Conservation (phyloP, 2,888 invertebrate genomes). For the Bibio marci region DNA sequence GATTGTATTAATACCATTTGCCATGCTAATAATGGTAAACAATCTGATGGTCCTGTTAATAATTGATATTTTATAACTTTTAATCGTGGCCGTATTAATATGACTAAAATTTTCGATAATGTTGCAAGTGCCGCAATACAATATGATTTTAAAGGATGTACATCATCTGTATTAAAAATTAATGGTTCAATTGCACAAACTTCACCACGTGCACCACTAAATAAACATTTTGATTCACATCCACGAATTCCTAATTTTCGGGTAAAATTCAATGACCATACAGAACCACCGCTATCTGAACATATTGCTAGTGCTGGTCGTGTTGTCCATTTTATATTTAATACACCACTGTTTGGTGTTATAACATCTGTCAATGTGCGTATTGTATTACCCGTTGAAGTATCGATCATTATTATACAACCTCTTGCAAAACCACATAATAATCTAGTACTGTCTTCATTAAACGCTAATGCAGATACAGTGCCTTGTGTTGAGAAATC, state of each 20-base stretch:
- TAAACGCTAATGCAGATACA: conserved; percentile 70
- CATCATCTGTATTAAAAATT: conserved; percentile 26
- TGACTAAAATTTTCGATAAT: conserved; percentile 63
- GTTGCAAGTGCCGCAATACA: conserved; percentile 86
- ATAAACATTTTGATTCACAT: conserved; percentile 81
- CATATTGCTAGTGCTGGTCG: conserved; percentile 57
- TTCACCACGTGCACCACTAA: conserved; percentile 95
- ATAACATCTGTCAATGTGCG: conserved; percentile 63
- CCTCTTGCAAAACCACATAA: conserved; percentile 65
- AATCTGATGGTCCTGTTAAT: conserved; percentile 53
- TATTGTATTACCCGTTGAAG: conserved; percentile 57
- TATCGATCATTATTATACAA: conserved; percentile 81
- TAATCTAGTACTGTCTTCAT: conserved; percentile 69
- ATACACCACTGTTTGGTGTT: conserved; percentile 65
- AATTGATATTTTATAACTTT: conserved; percentile 63
- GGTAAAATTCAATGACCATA: conserved; percentile 83
- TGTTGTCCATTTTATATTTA: conserved; percentile 51
- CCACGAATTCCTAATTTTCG: conserved; percentile 74
- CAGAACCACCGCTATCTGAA: conserved; percentile 89
- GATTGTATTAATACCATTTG: conserved; percentile 74
- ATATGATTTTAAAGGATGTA: conserved; percentile 51
- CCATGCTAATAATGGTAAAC: conserved; percentile 85
- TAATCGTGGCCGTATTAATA: conserved; percentile 58
- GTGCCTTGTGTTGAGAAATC: conserved; percentile 51
- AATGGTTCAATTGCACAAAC: conserved; percentile 58